Percentiles rank a stretch among this genome's conserved stretches.
Evolutionary conservation across 23 tunicate species (phyloP).

Genomic region (Aplidium turbinatum): DNA sequence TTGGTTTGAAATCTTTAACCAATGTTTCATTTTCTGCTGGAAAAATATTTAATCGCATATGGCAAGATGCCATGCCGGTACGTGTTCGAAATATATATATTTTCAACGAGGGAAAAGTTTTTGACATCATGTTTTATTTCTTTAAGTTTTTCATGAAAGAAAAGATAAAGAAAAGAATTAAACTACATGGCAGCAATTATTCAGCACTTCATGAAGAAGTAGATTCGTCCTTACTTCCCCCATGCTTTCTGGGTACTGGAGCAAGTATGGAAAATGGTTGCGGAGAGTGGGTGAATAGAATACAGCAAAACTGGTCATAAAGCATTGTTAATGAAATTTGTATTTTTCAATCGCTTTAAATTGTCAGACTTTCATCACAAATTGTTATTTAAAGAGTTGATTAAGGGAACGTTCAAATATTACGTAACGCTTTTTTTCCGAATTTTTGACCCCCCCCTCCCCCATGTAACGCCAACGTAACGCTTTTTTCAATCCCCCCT

Average conservation of each 20-base stretch:
- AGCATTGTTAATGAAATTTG: too few relatives aligned
- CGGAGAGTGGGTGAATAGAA: conserved; percentile 28
- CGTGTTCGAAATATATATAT: conserved; percentile 35
- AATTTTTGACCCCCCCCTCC: too few relatives aligned
- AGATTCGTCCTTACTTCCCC: conserved; percentile 35
- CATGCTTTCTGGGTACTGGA: conserved; percentile 49
- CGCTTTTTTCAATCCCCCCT: too few relatives aligned
- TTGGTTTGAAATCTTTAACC: conserved; percentile 14
- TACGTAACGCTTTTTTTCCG: too few relatives aligned
- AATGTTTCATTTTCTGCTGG: conserved; percentile 32
- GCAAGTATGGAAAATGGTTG: conserved; percentile 6
- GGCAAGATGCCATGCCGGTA: conserved; percentile 67
- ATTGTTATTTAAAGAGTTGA: too few relatives aligned
- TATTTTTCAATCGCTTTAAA: too few relatives aligned
- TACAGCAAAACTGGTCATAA: conserved; percentile 19
- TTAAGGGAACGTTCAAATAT: too few relatives aligned
- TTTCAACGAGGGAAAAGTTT: conserved; percentile 45
- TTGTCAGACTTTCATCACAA: too few relatives aligned
- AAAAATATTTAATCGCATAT: conserved; percentile 38
- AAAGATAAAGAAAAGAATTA: conserved; percentile 39
- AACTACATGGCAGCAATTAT: conserved; percentile 34
- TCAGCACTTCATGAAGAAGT: conserved; percentile 28
- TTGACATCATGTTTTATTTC: conserved; percentile 45
- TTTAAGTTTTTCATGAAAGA: conserved; percentile 54
- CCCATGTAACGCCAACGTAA: too few relatives aligned